These are phyloP conservation scores for Eutolmus rufibarbis DNA, from an alignment of 2,888 invertebrate genomes.

Conservation along the genomic window DNA sequence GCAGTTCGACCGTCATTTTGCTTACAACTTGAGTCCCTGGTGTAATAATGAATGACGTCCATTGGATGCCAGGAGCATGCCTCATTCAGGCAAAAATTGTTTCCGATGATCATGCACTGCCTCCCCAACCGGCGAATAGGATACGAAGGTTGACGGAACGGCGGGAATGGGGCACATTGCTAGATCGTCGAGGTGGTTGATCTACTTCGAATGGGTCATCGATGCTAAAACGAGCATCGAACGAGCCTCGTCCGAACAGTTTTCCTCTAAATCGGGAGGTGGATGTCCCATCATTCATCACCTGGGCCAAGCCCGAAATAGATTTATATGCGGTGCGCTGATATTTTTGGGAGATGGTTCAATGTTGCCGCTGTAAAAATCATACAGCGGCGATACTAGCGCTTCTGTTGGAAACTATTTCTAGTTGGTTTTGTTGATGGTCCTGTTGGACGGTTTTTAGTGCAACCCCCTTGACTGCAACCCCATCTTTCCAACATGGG, in stretches of 20 bases:
- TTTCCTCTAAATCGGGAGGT: conserved; percentile 10
- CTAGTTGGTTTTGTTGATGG: neutral
- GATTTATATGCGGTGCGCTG: neutral
- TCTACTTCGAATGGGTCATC: conserved; percentile 3
- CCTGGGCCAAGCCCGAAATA: conserved; percentile 2
- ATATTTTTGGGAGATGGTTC: conserved; percentile 23
- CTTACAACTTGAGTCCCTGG: neutral
- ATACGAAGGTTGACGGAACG: neutral
- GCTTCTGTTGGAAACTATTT: neutral
- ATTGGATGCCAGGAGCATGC: neutral
- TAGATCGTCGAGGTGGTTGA: conserved; percentile 13
- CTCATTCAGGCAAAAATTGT: neutral
- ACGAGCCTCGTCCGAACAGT: neutral
- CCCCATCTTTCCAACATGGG: neutral
- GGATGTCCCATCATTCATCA: conserved; percentile 19
- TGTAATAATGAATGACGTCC: conserved; percentile 1
- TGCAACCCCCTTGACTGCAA: neutral
- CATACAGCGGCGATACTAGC: neutral
- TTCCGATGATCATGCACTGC: neutral
- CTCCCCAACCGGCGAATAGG: neutral
- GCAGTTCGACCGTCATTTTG: neutral
- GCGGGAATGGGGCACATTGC: neutral
- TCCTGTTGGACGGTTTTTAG: neutral
- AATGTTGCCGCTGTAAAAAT: conserved; percentile 13
- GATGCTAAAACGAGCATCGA: conserved; percentile 2